Percentiles rank a stretch among this genome's conserved stretches.
These are phyloP conservation scores for Lypha dubia DNA, from an alignment of 2,888 invertebrate species.

Conservation along the genomic window DNA sequence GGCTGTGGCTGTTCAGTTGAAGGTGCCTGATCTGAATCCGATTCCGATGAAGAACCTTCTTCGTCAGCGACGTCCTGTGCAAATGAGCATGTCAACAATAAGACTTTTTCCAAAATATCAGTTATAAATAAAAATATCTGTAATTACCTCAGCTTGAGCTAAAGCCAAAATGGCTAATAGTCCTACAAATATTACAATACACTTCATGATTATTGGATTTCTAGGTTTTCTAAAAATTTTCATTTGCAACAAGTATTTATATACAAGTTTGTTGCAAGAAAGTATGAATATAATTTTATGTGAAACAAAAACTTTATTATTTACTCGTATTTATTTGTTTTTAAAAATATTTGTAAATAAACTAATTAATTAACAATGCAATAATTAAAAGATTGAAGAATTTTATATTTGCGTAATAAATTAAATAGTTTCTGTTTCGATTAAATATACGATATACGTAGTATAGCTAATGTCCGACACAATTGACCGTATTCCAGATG, in stretches of 20 bases:
- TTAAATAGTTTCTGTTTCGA: too few species aligned
- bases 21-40: background rate
- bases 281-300: background rate
- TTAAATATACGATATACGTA: too few species aligned
- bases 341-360: background rate
- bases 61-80: constrained; percentile 17
- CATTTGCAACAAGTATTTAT: background rate
- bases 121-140: background rate
- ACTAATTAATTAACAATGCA: background rate
- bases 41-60: background rate
- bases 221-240: background rate
- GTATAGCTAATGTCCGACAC: too few species aligned
- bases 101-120: too few species aligned
- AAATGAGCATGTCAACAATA: background rate
- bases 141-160: constrained; percentile 24
- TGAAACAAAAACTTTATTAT: background rate
- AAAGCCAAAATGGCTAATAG: constrained; percentile 49
- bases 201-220: constrained; percentile 43
- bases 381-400: too few species aligned
- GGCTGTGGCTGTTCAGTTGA: constrained; percentile 4
- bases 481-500: too few species aligned
- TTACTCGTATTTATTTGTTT: background rate
- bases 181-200: constrained; percentile 38
- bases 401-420: too few species aligned
- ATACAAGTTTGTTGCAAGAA: background rate